Evolutionary conservation across 1,140 invertebrate species (phyloP).

Genomic region (Drosophila ambigua): DNA sequence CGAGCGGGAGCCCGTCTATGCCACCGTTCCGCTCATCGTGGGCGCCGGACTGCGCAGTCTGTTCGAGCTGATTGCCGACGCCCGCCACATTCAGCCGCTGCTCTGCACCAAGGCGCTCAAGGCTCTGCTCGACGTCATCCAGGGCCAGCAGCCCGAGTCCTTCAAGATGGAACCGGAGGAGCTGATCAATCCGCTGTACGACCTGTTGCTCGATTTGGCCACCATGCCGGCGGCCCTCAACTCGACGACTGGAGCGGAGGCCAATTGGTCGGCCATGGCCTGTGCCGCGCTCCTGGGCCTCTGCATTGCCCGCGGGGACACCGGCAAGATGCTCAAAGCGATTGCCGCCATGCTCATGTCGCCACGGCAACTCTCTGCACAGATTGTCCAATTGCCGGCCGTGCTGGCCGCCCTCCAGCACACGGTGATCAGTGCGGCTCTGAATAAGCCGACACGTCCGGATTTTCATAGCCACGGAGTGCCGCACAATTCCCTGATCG

Average conservation of each 20-base stretch:
- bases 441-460: conserved; percentile 92
- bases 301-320: conserved; percentile 96
- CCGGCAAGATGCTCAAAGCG: conserved; percentile 94
- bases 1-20: conserved; percentile 72
- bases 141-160: conserved; percentile 86
- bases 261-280: conserved; percentile 92
- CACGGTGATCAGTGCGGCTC: conserved; percentile 93
- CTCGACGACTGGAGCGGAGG: conserved; percentile 85
- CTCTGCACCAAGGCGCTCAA: conserved; percentile 94
- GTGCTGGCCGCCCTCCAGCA: conserved; percentile 94
- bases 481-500: conserved; percentile 90
- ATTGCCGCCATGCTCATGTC: conserved; percentile 95
- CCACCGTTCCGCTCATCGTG: conserved; percentile 89
- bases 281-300: conserved; percentile 95
- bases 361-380: conserved; percentile 89
- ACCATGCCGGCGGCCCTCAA: conserved; percentile 86
- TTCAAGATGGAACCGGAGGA: conserved; percentile 88
- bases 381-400: conserved; percentile 94
- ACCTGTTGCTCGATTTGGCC: conserved; percentile 91
- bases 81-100: conserved; percentile 90
- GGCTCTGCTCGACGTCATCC: conserved; percentile 95
- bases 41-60: conserved; percentile 95
- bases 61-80: conserved; percentile 95
- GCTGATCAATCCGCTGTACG: conserved; percentile 92
- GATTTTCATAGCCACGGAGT: conserved; percentile 96